Evolutionary conservation across 2,113 vertebrate genomes (phyloP), one percentile per base, ranked within the genome.

Genomic region (Octodon degus): DNA sequence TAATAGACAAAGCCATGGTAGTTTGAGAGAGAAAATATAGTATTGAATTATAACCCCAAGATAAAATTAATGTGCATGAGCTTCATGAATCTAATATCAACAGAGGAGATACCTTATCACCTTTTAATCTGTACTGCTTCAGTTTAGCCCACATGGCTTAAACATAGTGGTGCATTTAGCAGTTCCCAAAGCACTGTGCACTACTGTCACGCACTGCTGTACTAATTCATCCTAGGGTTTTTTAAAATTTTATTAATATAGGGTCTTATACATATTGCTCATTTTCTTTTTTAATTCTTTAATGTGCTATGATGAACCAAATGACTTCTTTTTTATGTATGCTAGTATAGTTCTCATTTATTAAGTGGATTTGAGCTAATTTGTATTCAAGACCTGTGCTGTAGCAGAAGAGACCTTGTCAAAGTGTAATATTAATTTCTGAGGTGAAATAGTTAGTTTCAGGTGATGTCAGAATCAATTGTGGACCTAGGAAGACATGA

Each of bases 321-420:
- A 81, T 68, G 47, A 65, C 40, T 67, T 96, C 37, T 68, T 96
- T 32, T 84, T 95, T 86, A 79, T 67, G 20, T 86, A 65, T 93
- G 55, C 77, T 92, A 86, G 63, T 34, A 76, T 74, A 76, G 79
- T 95, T 86, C 60, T 47, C 24, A 1, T 86, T 94, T 94, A 89
- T 68, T 79, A 91, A 80, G 40, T 91, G 37, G 53, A 43, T 58
- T 40, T 63, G 77, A 85, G 62, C 53, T 83, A 72, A 58, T 96
- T 97, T 92, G 58, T 92, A 81, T 90, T 96, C 83, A 94, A 91
- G 50, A 81, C 89, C 40, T 87, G 76, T 86, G 37, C 10, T 79
- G 13, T 53, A 79, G 43, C 76, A 32, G 43, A 80, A 55, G 77
- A 53, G 77, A 53, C 77, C 77, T 53, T 79, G 14, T 50, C 53